A percentile compares a stretch with the other conserved stretches of the same genome.
Conservation (phyloP, 1,140 invertebrate genomes). For the Camponotus pennsylvanicus region DNA sequence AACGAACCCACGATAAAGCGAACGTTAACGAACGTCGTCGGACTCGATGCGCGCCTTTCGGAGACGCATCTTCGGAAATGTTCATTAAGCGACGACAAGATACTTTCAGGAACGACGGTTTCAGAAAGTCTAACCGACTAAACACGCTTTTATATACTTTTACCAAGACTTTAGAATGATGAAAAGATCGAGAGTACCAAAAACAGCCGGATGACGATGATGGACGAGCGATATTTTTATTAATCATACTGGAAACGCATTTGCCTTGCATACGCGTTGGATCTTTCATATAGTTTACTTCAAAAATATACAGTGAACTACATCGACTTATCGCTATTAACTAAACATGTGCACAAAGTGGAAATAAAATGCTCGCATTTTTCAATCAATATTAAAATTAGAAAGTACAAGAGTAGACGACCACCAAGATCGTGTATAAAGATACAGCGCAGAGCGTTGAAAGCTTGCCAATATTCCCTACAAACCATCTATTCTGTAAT, state of each 20-base stretch:
- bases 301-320: neutral
- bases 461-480: conserved; percentile 31
- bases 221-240: conserved; percentile 60
- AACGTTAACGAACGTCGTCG: conserved; percentile 58
- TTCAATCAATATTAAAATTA: conserved; percentile 43
- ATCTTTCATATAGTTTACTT: conserved; percentile 26
- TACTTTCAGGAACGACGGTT: neutral
- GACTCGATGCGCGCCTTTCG: neutral
- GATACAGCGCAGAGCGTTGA: neutral
- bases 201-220: conserved; percentile 43
- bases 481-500: conserved; percentile 4
- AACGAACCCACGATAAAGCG: conserved; percentile 50
- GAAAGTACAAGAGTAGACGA: neutral
- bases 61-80: conserved; percentile 31
- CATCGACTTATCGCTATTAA: neutral
- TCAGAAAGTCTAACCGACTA: neutral
- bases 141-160: conserved; percentile 41
- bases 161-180: conserved; percentile 18
- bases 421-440: neutral
- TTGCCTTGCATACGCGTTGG: neutral
- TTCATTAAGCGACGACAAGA: conserved; percentile 45
- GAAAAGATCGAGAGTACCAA: conserved; percentile 5
- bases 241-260: conserved; percentile 36
- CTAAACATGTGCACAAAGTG: neutral
- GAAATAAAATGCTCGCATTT: conserved; percentile 9